Percentiles rank a stretch among this genome's conserved stretches.
These are phyloP conservation scores for Sparidentex hasta DNA, from an alignment of 2,797 vertebrate genomes.

Conservation along the genomic window DNA sequence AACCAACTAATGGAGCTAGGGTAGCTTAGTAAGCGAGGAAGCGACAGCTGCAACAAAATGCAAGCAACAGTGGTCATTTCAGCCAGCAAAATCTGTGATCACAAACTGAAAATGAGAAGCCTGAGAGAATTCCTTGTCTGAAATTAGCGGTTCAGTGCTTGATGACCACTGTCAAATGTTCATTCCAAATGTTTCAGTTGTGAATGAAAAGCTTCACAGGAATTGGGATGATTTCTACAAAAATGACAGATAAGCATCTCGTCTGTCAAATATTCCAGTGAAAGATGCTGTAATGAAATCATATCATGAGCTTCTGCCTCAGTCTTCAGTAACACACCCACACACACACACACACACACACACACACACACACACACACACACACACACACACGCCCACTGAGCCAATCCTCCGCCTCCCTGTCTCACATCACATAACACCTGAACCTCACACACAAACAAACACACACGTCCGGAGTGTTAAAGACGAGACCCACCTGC, in stretches of 20 bases:
- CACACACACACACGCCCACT: neutral
- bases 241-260: neutral
- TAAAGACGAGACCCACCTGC: conserved; percentile 77
- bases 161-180: neutral
- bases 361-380: conserved; percentile 1
- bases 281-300: conserved; percentile 20
- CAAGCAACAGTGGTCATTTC: neutral
- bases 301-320: neutral
- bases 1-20: too few species aligned
- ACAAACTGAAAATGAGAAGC: neutral
- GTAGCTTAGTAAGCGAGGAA: too few species aligned
- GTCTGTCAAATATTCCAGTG: conserved; percentile 2
- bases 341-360: neutral
- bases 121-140: neutral
- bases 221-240: neutral
- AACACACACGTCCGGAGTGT: conserved; percentile 69
- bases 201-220: rapidly evolving
- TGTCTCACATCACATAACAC: conserved; percentile 65
- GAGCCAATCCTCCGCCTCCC: conserved; percentile 30
- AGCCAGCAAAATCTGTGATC: too few species aligned
- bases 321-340: neutral
- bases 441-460: conserved; percentile 71
- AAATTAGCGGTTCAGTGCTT: neutral
- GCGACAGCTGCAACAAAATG: neutral
- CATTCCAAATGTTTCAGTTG: neutral